These are phyloP conservation scores for Barypeithes pellucidus DNA, from an alignment of 2,888 invertebrate species.

Conservation along the genomic window DNA sequence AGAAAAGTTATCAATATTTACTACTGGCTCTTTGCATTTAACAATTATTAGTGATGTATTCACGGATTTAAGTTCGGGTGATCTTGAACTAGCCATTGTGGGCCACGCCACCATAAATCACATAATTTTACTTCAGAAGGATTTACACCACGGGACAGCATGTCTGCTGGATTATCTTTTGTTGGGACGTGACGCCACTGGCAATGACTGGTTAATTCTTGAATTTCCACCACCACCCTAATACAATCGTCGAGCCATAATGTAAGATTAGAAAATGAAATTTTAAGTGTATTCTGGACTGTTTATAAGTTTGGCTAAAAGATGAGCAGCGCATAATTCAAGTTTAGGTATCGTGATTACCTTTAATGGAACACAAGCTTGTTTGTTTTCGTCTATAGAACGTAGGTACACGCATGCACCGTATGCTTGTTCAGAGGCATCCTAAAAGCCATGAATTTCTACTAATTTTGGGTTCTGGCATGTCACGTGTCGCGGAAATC, in stretches of 20 bases:
- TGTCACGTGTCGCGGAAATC: constrained; percentile 4
- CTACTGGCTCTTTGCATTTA: background rate
- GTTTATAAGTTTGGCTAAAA: constrained; percentile 51
- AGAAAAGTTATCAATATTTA: background rate
- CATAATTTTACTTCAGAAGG: constrained; percentile 34
- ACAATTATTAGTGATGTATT: background rate
- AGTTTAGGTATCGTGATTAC: constrained; percentile 52
- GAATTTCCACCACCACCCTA: constrained; percentile 56
- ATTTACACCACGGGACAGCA: constrained; percentile 50
- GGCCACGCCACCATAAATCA: constrained; percentile 54
- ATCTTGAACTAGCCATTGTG: background rate
- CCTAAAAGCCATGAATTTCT: constrained; percentile 32
- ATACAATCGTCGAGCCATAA: constrained; percentile 48
- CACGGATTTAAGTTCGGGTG: background rate
- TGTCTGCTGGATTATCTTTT: constrained; percentile 54
- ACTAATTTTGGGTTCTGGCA: constrained; percentile 8
- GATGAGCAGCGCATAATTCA: constrained; percentile 53
- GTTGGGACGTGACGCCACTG: constrained; percentile 53
- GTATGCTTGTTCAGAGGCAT: constrained; percentile 17
- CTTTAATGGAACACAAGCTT: constrained; percentile 50
- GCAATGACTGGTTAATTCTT: constrained; percentile 32
- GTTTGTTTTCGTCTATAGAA: background rate
- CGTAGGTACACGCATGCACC: constrained; percentile 34
- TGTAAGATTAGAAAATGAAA: background rate
- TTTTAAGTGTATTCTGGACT: constrained; percentile 43